Evolutionary conservation across 2,888 invertebrate genomes (phyloP), one percentile per base, ranked within the genome.

Genomic region (Parasteatoda lunata): DNA sequence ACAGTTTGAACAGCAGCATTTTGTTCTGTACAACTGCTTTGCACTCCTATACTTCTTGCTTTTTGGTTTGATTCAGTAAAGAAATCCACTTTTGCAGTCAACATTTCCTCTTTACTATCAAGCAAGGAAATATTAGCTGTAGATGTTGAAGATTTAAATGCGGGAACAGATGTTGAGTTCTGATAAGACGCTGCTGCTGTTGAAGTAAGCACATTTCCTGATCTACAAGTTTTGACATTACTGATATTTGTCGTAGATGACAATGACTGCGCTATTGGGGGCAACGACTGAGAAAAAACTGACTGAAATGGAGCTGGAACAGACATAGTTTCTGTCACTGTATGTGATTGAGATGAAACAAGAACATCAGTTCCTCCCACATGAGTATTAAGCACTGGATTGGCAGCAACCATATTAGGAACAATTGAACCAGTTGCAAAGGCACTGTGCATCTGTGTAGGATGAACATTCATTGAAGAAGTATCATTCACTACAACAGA

Each of bases 401-500:
- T 89, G 47, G 89, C 65, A 69, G 86, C 68, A 80, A 88, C 87
- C 88, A 89, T 79, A 69, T 88, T 88, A 88, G 89, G 84, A 88
- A 89, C 89, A 76, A 89, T 84, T 78, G 89, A 89, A 88, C 89
- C 89, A 78, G 78, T 81, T 81, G 81, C 79, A 79, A 89, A 89
- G 89, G 89, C 89, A 89, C 89, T 88, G 70, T 89, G 86, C 75
- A 89, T 84, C 76, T 87, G 86, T 70, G 83, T 84, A 77, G 88
- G 85, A 77, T 88, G 88, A 68, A 88, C 84, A 70, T 81, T 81
- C 77, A 88, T 75, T 47, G 84, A 77, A 81, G 88, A 88, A 71
- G 86, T 80, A 65, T 87, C 89, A 84, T 89, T 87, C 15, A 89
- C 84, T 77, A 89, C 84, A 52, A 89, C 76, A 77, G 89, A 73